Base-by-base conservation (phyloP, 2,888 invertebrate species). In the Stenurella melanura region DNA sequence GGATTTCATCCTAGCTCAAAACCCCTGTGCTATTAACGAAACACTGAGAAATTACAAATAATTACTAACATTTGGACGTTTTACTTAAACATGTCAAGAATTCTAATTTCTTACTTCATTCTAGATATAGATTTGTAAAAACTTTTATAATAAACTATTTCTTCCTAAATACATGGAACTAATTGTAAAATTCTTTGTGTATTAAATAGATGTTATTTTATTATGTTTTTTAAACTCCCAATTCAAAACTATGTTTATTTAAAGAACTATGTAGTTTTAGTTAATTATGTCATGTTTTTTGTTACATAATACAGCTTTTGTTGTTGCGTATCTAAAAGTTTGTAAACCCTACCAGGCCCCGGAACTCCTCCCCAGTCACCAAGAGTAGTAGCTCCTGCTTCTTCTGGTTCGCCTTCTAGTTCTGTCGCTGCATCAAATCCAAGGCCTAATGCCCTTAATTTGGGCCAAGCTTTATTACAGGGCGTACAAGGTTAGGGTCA, bases 401-500 rank as follows among this genome's bases (percentile, higher is more conserved):
- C 87, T 56, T 85, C 87, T 64, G 86, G 85, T 80, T 88, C 88
- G 42, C 88, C 88, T 71, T 87, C 89, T 77, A 86, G 88, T 81
- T 87, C 89, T 79, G 84, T 88, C 42, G 80, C 82, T 67, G 78
- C 85, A 75, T 75, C 81, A 54, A 77, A 77, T 70, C 73, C 82
- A 58, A 83, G 85, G 69, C 86, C 87, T 57, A 86, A 87, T 75
- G 84, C 89, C 64, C 82, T 89, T 77, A 89, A 88, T 84, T 86
- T 90, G 81, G 89, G 89, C 77, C 90, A 90, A 83, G 89, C 89
- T 80, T 86, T 90, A 80, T 87, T 90, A 80, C 90, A 90, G 86
- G 88, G 88, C 83, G 89, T 90, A 76, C 90, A 90, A 90, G 90
- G 90, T 90, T 89, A 89, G 89, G 80, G 56, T 78, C 38, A 58